phyloP scores from a whole-genome alignment of 2,113 vertebrate species.

The Gymnorhina tibicen region DNA sequence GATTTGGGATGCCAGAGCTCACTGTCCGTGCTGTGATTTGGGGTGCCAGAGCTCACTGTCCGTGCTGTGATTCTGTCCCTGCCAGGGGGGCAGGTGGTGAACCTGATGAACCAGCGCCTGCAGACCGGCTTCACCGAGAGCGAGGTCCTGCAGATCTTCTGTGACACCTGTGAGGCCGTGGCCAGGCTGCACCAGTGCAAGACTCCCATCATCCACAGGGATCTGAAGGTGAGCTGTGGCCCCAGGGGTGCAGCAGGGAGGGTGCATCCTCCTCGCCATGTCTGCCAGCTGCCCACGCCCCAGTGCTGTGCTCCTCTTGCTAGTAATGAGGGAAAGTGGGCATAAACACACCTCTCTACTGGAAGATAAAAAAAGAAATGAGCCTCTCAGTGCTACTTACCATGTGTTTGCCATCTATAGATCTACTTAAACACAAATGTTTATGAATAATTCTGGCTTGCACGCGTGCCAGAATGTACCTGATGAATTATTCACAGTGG shows the following conservation, averaged over 20 bases:
- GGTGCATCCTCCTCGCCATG: fast-evolving
- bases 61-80: neutral
- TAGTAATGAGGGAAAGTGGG: neutral
- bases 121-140: constrained; percentile 92
- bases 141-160: constrained; percentile 95
- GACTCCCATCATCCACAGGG: constrained; percentile 90
- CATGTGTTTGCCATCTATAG: constrained; percentile 5
- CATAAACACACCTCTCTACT: neutral
- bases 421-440: neutral
- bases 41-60: neutral
- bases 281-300: neutral
- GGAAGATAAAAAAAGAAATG: neutral
- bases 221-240: constrained; percentile 84
- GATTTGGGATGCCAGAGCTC: neutral
- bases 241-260: neutral
- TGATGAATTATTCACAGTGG: neutral
- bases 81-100: constrained; percentile 94
- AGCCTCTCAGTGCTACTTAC: neutral
- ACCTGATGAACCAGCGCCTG: constrained; percentile 94
- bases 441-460: neutral
- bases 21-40: neutral
- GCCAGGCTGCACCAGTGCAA: constrained; percentile 94
- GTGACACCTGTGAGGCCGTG: constrained; percentile 93
- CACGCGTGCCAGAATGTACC: neutral
- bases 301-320: neutral